phyloP scores from a whole-genome alignment of 2,888 invertebrate genomes.

The Drosophila nigricruria region DNA sequence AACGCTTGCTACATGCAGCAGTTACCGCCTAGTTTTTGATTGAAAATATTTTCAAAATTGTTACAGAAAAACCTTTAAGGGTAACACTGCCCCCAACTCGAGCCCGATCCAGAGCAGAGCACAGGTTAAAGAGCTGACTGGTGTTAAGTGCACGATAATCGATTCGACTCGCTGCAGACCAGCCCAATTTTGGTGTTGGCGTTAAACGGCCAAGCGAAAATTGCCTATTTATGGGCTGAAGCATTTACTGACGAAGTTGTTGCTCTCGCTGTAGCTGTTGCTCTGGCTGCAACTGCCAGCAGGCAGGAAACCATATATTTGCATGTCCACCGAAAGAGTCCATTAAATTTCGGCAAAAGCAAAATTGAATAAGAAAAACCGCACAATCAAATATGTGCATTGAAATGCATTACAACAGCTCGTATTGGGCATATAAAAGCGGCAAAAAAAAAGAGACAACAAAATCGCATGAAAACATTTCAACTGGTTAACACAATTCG shows the following conservation, averaged over 20 bases:
- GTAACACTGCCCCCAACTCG: slow-evolving; percentile 51
- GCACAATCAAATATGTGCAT: slow-evolving; percentile 29
- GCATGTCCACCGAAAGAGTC: slow-evolving; percentile 61
- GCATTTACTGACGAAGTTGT: slow-evolving; percentile 29
- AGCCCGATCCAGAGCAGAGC: slow-evolving; percentile 33
- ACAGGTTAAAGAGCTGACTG: slow-evolving; percentile 77
- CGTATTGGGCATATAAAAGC: slow-evolving; percentile 21
- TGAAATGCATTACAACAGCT: slow-evolving; percentile 61
- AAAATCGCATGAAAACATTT: slow-evolving; percentile 9
- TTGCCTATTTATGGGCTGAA: slow-evolving; percentile 74
- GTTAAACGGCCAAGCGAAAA: slow-evolving; percentile 75
- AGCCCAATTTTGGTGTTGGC: slow-evolving; percentile 69
- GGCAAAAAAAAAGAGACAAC: slow-evolving; percentile 28
- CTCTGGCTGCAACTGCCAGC: slow-evolving; percentile 2
- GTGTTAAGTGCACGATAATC: slow-evolving; percentile 80
- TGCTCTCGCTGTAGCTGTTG: background rate
- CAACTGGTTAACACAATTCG: slow-evolving; percentile 59
- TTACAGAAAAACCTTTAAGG: slow-evolving; percentile 74
- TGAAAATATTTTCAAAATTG: slow-evolving; percentile 70
- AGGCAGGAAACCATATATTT: slow-evolving; percentile 74
- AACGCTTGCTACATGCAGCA: slow-evolving; percentile 53
- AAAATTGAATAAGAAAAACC: slow-evolving; percentile 17
- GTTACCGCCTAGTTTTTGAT: slow-evolving; percentile 72
- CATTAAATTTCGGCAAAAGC: slow-evolving; percentile 39
- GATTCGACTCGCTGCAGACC: slow-evolving; percentile 71